Evolutionary conservation across 2,888 invertebrate species (phyloP).

Genomic region (Neoascia interrupta): DNA sequence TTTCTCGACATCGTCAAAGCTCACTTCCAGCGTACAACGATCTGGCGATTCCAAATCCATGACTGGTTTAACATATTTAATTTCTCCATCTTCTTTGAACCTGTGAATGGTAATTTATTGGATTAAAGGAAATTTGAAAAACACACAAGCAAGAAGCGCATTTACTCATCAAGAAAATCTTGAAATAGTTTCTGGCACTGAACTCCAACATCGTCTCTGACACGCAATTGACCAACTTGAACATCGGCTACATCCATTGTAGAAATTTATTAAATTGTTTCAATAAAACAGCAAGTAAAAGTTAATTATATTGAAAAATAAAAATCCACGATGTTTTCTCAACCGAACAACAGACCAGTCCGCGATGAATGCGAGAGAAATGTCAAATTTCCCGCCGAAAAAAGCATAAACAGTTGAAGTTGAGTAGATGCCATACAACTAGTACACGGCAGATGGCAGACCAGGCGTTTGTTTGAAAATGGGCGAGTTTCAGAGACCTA

Average conservation of each 20-base stretch:
- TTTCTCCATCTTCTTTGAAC: constrained; percentile 91
- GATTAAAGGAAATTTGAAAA: background rate
- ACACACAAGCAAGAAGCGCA: background rate
- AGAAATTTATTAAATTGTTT: background rate
- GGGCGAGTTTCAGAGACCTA: too few relatives aligned
- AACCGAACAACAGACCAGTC: too few relatives aligned
- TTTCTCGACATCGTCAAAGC: constrained; percentile 95
- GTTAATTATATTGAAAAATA: background rate
- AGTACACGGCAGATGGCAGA: constrained; percentile 3
- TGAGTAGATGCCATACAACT: background rate
- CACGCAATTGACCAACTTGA: constrained; percentile 86
- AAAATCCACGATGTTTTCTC: constrained; percentile 45
- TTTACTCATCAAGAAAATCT: constrained; percentile 96
- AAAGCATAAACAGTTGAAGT: constrained; percentile 4
- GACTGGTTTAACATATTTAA: constrained; percentile 92
- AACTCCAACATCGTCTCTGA: constrained; percentile 94
- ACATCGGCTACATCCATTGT: constrained; percentile 91
- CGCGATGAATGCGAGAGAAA: constrained; percentile 14
- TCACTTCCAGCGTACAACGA: constrained; percentile 93
- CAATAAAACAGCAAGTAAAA: background rate
- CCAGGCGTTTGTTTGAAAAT: too few relatives aligned
- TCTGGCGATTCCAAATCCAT: constrained; percentile 92
- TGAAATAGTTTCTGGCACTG: constrained; percentile 97
- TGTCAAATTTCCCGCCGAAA: constrained; percentile 60
- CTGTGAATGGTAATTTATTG: too few relatives aligned